Conservation (phyloP, 2,113 vertebrate genomes). For the Stomatorhinus ivindoensis region DNA sequence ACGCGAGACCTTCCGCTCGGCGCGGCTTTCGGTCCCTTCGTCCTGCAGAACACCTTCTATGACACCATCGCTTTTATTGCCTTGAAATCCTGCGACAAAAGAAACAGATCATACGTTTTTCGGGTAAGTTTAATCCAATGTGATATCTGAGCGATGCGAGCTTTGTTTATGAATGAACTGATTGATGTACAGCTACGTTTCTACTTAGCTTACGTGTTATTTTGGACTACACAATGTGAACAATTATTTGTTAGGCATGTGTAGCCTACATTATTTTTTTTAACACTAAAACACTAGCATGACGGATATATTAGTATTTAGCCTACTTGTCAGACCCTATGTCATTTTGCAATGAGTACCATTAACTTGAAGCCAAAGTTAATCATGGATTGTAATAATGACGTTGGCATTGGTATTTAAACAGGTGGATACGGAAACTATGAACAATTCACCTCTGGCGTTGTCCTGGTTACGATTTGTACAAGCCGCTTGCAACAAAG, state of each 20-base stretch:
- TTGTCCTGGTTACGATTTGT: constrained; percentile 71
- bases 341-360: neutral
- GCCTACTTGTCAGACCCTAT: neutral
- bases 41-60: constrained; percentile 71
- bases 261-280: neutral
- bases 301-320: neutral
- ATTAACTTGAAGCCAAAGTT: neutral
- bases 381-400: neutral
- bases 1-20: constrained; percentile 73
- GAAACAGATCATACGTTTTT: constrained; percentile 67
- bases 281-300: neutral
- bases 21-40: constrained; percentile 71
- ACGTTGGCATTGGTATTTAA: constrained; percentile 16
- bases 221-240: neutral
- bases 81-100: constrained; percentile 69
- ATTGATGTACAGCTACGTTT: neutral
- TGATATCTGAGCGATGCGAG: neutral
- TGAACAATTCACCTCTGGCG: constrained; percentile 62
- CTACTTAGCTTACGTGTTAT: neutral
- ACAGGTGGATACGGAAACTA: constrained; percentile 71
- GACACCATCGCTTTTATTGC: constrained; percentile 82
- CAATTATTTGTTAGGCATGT: neutral
- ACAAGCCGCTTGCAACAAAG: constrained; percentile 61
- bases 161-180: neutral
- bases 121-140: constrained; percentile 55